Percentiles rank a stretch among this genome's conserved stretches.
Conservation (phyloP, 2,888 invertebrate genomes). For the Rhamphomyia laevipes region DNA sequence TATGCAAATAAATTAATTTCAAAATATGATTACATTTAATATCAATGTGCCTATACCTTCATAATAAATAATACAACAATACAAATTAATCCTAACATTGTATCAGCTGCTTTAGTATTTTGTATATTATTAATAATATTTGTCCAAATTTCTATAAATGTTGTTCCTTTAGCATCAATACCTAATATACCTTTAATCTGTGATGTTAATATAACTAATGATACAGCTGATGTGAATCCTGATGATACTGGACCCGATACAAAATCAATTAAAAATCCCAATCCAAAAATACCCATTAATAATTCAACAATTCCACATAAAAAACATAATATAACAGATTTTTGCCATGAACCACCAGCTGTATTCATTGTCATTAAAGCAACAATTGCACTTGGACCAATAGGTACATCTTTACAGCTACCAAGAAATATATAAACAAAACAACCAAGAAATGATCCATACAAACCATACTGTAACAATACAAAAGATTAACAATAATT, state of each 20-base stretch:
- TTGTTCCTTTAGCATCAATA: constrained; percentile 56
- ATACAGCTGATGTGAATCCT: constrained; percentile 83
- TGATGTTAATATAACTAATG: constrained; percentile 78
- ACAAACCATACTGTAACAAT: constrained; percentile 66
- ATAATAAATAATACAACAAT: constrained; percentile 64
- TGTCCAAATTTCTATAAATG: constrained; percentile 67
- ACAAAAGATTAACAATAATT: background rate
- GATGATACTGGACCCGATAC: constrained; percentile 82
- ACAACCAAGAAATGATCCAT: constrained; percentile 86
- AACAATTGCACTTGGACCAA: constrained; percentile 87
- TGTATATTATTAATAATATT: constrained; percentile 57
- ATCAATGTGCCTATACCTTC: no score
- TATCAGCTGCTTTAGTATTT: constrained; percentile 56
- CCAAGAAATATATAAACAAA: constrained; percentile 85
- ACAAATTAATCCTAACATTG: constrained; percentile 61
- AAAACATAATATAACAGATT: constrained; percentile 62
- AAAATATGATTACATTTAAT: background rate
- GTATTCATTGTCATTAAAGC: constrained; percentile 75
- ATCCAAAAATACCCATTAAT: constrained; percentile 69
- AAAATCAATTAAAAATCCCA: constrained; percentile 80
- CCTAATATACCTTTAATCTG: constrained; percentile 76
- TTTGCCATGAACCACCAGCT: constrained; percentile 46
- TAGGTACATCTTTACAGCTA: constrained; percentile 83
- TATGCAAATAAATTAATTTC: background rate
- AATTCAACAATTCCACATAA: constrained; percentile 62